These are phyloP conservation scores for Alethe diademata DNA, from an alignment of 2,113 vertebrate genomes.

Conservation along the genomic window DNA sequence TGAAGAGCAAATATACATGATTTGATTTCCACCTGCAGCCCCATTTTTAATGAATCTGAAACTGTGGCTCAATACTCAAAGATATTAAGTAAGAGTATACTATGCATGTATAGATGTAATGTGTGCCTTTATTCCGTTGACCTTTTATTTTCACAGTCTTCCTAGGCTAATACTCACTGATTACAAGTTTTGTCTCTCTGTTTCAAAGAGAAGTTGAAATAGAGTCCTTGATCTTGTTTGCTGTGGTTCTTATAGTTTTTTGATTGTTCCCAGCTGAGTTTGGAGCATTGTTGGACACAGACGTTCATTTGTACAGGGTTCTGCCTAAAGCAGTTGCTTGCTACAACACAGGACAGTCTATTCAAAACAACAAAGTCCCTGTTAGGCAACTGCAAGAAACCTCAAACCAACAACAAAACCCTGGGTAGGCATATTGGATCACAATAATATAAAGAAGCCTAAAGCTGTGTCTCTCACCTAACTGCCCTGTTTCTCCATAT, in stretches of 20 bases:
- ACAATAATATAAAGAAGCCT: not conserved
- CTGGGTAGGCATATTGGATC: not conserved
- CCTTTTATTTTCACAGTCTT: not conserved
- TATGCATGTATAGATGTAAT: not conserved
- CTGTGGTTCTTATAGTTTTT: not conserved
- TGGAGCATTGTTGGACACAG: not conserved
- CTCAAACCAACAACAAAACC: not conserved
- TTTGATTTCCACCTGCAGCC: not conserved
- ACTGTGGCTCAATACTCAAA: not conserved
- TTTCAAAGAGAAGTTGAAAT: not conserved
- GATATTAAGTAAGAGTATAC: not conserved
- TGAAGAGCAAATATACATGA: not conserved
- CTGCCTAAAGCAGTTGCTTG: not conserved
- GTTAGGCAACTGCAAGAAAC: not conserved
- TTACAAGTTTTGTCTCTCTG: not conserved
- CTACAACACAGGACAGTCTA: not conserved
- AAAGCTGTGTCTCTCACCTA: not conserved
- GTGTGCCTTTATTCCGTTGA: not conserved
- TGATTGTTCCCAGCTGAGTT: not conserved
- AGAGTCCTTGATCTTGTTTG: not conserved
- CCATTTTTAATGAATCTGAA: not conserved
- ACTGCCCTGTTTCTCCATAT: not conserved
- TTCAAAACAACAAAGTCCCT: not conserved
- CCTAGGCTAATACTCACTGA: not conserved
- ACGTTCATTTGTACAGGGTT: accelerated